Percentiles rank a stretch among this genome's conserved stretches.
These are phyloP conservation scores for Diarsia rubi DNA, from an alignment of 2,888 invertebrate genomes.

Conservation along the genomic window DNA sequence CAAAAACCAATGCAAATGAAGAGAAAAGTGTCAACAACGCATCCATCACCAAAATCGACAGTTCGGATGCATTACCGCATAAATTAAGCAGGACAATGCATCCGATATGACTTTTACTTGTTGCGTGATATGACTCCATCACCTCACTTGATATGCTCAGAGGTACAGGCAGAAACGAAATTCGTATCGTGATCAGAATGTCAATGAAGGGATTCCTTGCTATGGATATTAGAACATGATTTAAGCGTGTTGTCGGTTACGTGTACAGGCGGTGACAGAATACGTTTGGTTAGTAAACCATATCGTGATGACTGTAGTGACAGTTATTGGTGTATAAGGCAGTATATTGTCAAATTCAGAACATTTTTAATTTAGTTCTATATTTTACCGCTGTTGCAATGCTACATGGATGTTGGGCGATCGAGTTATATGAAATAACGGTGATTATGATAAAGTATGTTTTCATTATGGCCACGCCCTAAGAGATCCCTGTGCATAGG, in stretches of 20 bases:
- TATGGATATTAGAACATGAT: constrained; percentile 65
- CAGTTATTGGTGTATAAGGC: not conserved
- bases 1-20: constrained; percentile 62
- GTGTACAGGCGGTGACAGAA: constrained; percentile 33
- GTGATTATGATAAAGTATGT: no score
- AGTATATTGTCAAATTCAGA: not conserved
- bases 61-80: constrained; percentile 52
- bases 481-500: not conserved
- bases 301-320: not conserved
- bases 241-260: constrained; percentile 53
- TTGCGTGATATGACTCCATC: constrained; percentile 80
- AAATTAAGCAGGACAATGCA: constrained; percentile 62
- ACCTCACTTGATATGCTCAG: constrained; percentile 69
- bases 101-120: constrained; percentile 68
- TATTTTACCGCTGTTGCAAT: not conserved
- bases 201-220: constrained; percentile 44
- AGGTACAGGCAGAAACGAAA: constrained; percentile 74
- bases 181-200: constrained; percentile 67
- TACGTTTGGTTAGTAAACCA: constrained; percentile 16
- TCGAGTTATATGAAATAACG: not conserved
- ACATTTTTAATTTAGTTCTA: not conserved
- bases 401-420: not conserved
- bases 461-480: not conserved
- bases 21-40: constrained; percentile 61
- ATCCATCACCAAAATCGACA: constrained; percentile 62